Conservation (phyloP, 1,140 invertebrate species). For the Brachionus rotundiformis region DNA sequence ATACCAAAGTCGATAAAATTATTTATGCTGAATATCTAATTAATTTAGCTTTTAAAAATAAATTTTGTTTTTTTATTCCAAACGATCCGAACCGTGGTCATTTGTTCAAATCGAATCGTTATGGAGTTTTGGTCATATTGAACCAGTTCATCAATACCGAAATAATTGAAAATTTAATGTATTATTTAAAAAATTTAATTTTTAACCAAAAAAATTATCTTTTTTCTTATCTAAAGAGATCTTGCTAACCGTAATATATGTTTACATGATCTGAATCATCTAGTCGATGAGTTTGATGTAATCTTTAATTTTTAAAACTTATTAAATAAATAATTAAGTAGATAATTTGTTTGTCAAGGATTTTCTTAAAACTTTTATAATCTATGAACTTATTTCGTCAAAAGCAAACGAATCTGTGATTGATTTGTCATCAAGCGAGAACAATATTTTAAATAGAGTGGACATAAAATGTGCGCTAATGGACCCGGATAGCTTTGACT, state of each 20-base stretch:
- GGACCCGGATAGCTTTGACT: neutral
- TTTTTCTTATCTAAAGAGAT: neutral
- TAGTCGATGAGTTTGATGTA: conserved; percentile 1
- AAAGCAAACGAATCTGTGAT: neutral
- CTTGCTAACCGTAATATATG: neutral
- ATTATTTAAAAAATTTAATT: too few species aligned
- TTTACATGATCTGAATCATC: neutral
- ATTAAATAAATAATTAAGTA: too few species aligned
- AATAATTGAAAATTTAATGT: conserved; percentile 10
- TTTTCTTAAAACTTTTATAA: neutral
- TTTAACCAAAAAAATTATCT: neutral
- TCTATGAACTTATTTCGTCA: conserved; percentile 8
- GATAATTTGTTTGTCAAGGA: neutral
- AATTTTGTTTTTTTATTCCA: conserved; percentile 26
- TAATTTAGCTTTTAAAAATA: neutral
- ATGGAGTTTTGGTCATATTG: neutral
- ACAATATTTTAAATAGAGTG: neutral
- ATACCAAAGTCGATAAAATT: neutral
- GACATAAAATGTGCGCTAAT: neutral
- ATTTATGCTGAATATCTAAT: conserved; percentile 13
- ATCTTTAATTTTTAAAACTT: neutral
- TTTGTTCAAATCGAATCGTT: conserved; percentile 15
- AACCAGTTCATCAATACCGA: neutral
- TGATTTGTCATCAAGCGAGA: neutral
- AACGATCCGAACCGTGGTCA: neutral